Percentiles rank a stretch among this genome's conserved stretches.
These are phyloP conservation scores for Neosilurus hyrtlii DNA, from an alignment of 2,797 vertebrate genomes.

Conservation along the genomic window DNA sequence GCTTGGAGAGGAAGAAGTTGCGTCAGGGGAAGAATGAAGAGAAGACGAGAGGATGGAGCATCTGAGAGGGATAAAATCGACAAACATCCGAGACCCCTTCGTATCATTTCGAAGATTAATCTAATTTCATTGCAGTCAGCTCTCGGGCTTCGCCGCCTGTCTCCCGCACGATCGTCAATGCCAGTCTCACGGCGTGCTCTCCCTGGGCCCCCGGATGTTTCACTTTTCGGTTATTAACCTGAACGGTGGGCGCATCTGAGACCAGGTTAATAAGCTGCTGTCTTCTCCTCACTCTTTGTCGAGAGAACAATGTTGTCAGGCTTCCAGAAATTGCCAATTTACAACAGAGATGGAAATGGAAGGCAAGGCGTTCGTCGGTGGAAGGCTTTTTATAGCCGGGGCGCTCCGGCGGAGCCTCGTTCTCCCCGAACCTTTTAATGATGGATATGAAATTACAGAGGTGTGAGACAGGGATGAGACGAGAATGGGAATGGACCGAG, in stretches of 20 bases:
- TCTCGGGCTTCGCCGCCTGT: slow-evolving; percentile 42
- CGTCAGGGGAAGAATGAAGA: slow-evolving; percentile 31
- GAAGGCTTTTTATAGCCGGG: slow-evolving; percentile 55
- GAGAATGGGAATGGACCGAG: slow-evolving; percentile 52
- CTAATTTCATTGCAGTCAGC: slow-evolving; percentile 57
- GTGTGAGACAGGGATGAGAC: slow-evolving; percentile 56
- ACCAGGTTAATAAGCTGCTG: slow-evolving; percentile 61
- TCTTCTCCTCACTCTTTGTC: slow-evolving; percentile 57
- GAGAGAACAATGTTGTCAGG: slow-evolving; percentile 58
- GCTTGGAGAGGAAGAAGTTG: slow-evolving; percentile 23
- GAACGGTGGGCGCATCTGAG: slow-evolving; percentile 54
- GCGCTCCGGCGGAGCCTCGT: slow-evolving; percentile 43
- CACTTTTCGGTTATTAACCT: slow-evolving; percentile 59
- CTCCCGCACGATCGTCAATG: slow-evolving; percentile 48
- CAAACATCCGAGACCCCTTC: slow-evolving; percentile 40
- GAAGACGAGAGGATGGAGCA: slow-evolving; percentile 44
- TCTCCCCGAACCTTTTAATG: slow-evolving; percentile 57
- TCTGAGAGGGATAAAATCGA: slow-evolving; percentile 55
- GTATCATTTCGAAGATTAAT: slow-evolving; percentile 57
- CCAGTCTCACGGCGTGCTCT: slow-evolving; percentile 44
- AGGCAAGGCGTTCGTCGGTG: slow-evolving; percentile 53
- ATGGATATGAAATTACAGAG: slow-evolving; percentile 59
- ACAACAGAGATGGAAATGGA: slow-evolving; percentile 60
- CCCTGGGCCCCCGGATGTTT: slow-evolving; percentile 46
- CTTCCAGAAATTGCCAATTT: slow-evolving; percentile 61